Base-by-base conservation (phyloP, 2,113 vertebrate species). In the Oncorhynchus mykiss region DNA sequence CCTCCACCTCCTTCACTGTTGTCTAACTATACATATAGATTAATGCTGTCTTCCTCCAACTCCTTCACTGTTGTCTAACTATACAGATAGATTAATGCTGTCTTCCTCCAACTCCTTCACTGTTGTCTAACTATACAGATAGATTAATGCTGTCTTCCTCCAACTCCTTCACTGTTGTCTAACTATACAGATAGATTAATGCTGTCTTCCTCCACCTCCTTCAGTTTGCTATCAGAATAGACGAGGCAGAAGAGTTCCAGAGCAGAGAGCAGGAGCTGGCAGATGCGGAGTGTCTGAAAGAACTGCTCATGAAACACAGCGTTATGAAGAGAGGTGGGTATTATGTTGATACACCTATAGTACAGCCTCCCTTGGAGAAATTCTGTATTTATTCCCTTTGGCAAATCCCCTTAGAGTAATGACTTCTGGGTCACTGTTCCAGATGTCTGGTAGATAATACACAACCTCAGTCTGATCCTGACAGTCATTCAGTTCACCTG, bases 191-290 rank as follows among this genome's bases (percentile, higher is more conserved):
- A 68, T 68, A 16, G 25, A 20, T 34, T 3, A 16, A 39, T 1
- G 0, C n/a, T 60, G 67, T 71, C 67, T 71, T 39, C 31, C 51
- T 59, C 11, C 25, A n/a, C 54, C 18, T 70, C 34, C 73, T 48
- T 79, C 80, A 98, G 97, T 97, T 98, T 92, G 90, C 95, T 74
- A 83, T 90, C 71, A 93, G 94, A 85, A 94, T 98, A 54, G 92
- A 96, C 74, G 89, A 93, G 88, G 90, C 93, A 24, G 96, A 97
- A 91, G 93, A 93, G 51, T 93, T 95, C 18, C 90, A 94, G 82
- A 87, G 88, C 76, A 87, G 81, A 12, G 71, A 84, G 18, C 87
- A 86, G 20, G 91, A 92, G 49, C 92, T 92, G 78, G 91, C 91
- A 20, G 87, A 73, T 31, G 22, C 82, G 0, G 92, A 93, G 0